Conservation (phyloP, 2,113 vertebrate genomes). For the Oreochromis niloticus region DNA sequence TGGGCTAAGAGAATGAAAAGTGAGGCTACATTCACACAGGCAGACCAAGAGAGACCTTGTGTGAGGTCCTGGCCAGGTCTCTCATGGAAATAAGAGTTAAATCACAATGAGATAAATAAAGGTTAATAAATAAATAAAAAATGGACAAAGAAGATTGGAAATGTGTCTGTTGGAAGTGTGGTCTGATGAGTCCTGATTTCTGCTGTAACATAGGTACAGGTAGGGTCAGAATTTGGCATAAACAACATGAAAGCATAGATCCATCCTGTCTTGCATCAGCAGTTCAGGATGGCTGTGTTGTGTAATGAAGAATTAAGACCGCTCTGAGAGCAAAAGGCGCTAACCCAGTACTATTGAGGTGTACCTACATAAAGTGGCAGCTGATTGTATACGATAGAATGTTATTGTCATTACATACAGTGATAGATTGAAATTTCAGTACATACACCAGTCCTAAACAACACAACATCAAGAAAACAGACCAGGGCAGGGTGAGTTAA, state of each 20-base stretch:
- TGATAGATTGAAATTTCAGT: neutral
- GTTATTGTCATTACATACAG: neutral
- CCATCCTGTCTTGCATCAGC: neutral
- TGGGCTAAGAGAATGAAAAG: neutral
- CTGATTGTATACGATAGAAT: neutral
- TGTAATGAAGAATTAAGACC: neutral
- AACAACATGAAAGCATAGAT: neutral
- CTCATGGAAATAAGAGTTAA: neutral
- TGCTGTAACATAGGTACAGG: neutral
- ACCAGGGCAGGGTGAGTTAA: neutral
- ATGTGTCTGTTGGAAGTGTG: neutral
- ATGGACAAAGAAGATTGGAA: neutral
- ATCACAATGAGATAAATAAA: neutral
- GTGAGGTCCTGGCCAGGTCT: neutral
- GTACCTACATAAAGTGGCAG: neutral
- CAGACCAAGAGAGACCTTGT: fast-evolving
- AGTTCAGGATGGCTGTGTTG: neutral
- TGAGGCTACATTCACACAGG: neutral
- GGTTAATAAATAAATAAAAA: neutral
- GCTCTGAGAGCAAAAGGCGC: neutral
- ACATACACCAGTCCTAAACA: neutral
- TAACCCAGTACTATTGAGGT: neutral
- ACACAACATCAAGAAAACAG: neutral
- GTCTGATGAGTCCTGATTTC: neutral
- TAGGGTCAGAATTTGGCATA: neutral